A percentile compares a stretch with the other conserved stretches of the same genome.
These are phyloP conservation scores for Serrognathus titanus DNA, from an alignment of 2,888 invertebrate genomes.

Conservation along the genomic window DNA sequence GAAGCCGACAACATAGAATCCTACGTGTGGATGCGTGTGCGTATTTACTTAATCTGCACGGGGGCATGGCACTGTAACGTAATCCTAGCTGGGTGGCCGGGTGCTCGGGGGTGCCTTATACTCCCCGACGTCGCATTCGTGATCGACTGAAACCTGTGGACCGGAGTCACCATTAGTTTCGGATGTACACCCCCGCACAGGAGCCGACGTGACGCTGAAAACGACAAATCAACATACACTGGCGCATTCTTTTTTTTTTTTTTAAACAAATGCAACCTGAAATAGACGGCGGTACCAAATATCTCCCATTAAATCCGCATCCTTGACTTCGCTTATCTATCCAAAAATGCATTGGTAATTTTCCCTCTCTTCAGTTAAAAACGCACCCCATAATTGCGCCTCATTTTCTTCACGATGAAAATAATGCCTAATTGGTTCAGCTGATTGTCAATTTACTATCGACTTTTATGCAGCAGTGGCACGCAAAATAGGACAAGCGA, in stretches of 20 bases:
- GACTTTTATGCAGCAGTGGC: too few relatives aligned
- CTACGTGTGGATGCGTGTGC: too few relatives aligned
- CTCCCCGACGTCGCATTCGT: constrained; percentile 41
- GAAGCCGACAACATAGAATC: too few relatives aligned
- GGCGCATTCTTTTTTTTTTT: neutral
- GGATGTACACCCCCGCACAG: constrained; percentile 32
- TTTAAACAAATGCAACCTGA: constrained; percentile 37
- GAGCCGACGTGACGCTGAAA: constrained; percentile 31
- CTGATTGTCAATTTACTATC: too few relatives aligned
- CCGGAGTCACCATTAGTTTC: constrained; percentile 69
- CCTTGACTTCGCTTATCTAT: constrained; percentile 77
- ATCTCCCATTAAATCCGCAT: constrained; percentile 71
- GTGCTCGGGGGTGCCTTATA: constrained; percentile 11
- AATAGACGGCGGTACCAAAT: constrained; percentile 65
- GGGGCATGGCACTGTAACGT: neutral
- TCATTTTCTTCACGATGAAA: too few relatives aligned
- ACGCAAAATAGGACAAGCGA: too few relatives aligned
- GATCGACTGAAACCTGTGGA: constrained; percentile 65
- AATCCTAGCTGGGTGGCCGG: constrained; percentile 6
- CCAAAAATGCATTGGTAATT: constrained; percentile 74
- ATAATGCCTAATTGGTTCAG: too few relatives aligned
- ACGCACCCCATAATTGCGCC: too few relatives aligned
- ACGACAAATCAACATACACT: constrained; percentile 34
- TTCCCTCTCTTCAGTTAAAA: too few relatives aligned
- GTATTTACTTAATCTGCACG: neutral